Base-by-base conservation (phyloP, 2,113 vertebrate genomes). In the Heloderma charlesbogerti region DNA sequence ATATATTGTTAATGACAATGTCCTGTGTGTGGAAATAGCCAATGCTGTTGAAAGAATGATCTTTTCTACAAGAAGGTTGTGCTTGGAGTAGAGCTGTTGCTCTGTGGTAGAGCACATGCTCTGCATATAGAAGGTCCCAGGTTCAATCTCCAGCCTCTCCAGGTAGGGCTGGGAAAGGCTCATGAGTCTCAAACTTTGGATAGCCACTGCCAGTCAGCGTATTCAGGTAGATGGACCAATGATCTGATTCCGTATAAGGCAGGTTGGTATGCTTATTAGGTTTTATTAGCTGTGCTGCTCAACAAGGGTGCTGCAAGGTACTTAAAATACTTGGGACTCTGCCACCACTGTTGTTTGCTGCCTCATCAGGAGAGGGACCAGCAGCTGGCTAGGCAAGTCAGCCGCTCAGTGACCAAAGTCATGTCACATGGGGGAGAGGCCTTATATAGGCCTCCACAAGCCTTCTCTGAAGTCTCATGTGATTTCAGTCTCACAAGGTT, bases 1-100 rank as follows among this genome's bases (percentile, higher is more conserved):
- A 91, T 29, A 93, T 27, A 83, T 89, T 91, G 94, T 92, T 93
- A 91, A 89, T 6, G 51, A 87, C 79, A 86, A 78, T n/a, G 74
- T 87, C 94, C 72, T 45, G 37, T 48, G 85, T 85, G 74, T 20
- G 3, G 63, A 74, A 94, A 93, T 60, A 31, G 69, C 57, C 51
- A 43, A 90, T 92, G 92, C 60, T 93, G 15, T 51, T 88, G 60
- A 37, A 80, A 69, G 86, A 91, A 90, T 84, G 29, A 10, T 37
- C 5, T 48, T 48, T 29, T 54, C 40, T 54, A 2, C 43, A 51
- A 69, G 43, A 72, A 37, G 3, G 37, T 57, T 34, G n/a, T 90
- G 67, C 82, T 86, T 0, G 90, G 13, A 43, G n/a, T 40, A 40
- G 18, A 37, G 20, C 60, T 84, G 51, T n/a, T 1, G n/a, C 22